These are phyloP conservation scores for Microcebus jonahi DNA, from an alignment of 2,113 vertebrate species.

Conservation along the genomic window DNA sequence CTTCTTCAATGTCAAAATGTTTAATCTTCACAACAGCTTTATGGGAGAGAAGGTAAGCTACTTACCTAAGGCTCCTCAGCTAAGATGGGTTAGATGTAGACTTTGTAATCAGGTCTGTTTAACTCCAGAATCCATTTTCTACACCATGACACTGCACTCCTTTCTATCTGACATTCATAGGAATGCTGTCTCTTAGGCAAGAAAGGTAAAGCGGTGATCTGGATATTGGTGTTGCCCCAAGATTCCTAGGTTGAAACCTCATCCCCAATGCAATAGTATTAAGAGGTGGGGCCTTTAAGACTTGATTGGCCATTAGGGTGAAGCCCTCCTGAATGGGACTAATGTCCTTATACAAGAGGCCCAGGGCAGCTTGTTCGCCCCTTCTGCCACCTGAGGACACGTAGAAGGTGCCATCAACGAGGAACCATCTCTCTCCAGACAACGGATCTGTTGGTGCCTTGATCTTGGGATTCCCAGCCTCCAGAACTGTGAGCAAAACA, in stretches of 20 bases:
- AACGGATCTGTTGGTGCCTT: background rate
- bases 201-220: background rate
- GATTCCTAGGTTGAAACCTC: background rate
- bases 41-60: background rate
- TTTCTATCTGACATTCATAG: background rate
- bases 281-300: too few species aligned
- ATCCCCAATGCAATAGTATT: accelerated
- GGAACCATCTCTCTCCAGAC: background rate
- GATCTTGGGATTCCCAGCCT: background rate
- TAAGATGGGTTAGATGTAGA: background rate
- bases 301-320: background rate
- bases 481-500: background rate
- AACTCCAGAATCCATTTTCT: background rate
- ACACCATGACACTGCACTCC: accelerated
- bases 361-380: too few species aligned
- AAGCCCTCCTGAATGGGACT: background rate
- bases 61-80: background rate
- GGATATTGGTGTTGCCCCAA: background rate
- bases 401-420: background rate
- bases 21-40: background rate
- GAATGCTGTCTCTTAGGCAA: background rate
- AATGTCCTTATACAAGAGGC: background rate
- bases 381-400: too few species aligned
- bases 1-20: background rate
- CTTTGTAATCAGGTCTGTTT: background rate